Evolutionary conservation across 2,888 invertebrate species (phyloP), one percentile per base, ranked within the genome.

Genomic region (Prenolepis imparis): DNA sequence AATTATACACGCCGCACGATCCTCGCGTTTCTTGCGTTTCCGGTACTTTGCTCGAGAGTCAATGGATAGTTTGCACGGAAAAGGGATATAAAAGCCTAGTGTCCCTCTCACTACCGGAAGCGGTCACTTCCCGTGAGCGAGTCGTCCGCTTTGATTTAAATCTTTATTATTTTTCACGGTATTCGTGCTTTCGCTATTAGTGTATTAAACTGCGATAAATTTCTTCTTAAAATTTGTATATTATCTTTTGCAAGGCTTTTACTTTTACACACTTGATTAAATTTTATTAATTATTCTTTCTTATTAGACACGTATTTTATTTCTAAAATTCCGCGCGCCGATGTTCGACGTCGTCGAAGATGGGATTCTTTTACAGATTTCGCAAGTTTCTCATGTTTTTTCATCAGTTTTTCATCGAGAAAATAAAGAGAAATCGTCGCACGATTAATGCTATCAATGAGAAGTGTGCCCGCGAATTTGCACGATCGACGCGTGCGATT

Each of bases 11-110:
- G 44, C 57, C 39, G 59, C 66, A 36, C 41, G 28, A 64, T 78
- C 61, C 57, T 80, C 66, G 59, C 63, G 82, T 88, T 84, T 86
- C 86, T 78, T 66, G 66, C 55, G 2, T 59, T 68, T 78, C 57
- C 57, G 68, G 68, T 6, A 57, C n/a, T 57, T 67, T 52, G 48
- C 15, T 67, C 39, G 55, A 15, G 63, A 44, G 32, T 63, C 74
- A 44, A 48, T 48, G 63, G 8, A 28, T 67, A 28, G 24, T 9
- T 66, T 24, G 28, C 52, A 66, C 66, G 66, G n/a, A 66, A 66
- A 52, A 55, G 55, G 28, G 21, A 32, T n/a, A n/a, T n/a, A n/a
- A n/a, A n/a, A n/a, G 24, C 12, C 24, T 4, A 44, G 52, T n/a
- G 28, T 21, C 48, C 32, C 32, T 55, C 28, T 67, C 39, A 21